Base-by-base conservation (phyloP, 2,888 invertebrate species). In the Orchesella flavescens region DNA sequence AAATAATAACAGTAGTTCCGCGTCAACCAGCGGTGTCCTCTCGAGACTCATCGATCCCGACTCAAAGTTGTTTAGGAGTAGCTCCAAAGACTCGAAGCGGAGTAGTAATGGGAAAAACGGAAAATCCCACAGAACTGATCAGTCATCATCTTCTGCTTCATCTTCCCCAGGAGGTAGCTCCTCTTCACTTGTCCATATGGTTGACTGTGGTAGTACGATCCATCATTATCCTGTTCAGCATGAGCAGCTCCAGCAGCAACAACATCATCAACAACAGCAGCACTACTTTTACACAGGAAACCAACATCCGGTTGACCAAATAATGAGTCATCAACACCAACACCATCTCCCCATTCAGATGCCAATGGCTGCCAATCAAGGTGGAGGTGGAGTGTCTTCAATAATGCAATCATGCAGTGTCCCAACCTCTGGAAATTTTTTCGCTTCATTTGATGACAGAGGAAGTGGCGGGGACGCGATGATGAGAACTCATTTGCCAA, bases 21-120 rank as follows among this genome's bases (percentile, higher is more conserved):
- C 65, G 24, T 69, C 76, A 46, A 44, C 85, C 68, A 85, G 84
- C 84, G 34, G 34, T 34, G 86, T 86, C 72, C 73, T 86, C 57
- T 84, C 84, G 53, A 86, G 85, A 84, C 83, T 85, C 73, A 79
- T 84, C 65, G 86, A 86, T 59, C 78, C 84, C 78, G 84, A 86
- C 23, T 83, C 83, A 78, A 85, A 86, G 63, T 74, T 85, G 75
- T 83, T 84, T 83, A 61, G 85, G 75, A 85, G 84, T 80, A 83
- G 80, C 68, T 78, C 85, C 21, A 85, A 86, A 80, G 85, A 83
- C 75, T 79, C 80, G 72, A 82, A 86, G 73, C 83, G 84, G 55
- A 83, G 78, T 83, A 83, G 61, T 78, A 83, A 84, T 85, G 84
- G 79, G 65, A 86, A 86, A 71, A 73, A 77, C 77, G 86, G 83